Percentiles rank a stretch among this genome's conserved stretches.
These are phyloP conservation scores for Probaryconus sp. DNA, from an alignment of 1,140 invertebrate genomes.

Conservation along the genomic window DNA sequence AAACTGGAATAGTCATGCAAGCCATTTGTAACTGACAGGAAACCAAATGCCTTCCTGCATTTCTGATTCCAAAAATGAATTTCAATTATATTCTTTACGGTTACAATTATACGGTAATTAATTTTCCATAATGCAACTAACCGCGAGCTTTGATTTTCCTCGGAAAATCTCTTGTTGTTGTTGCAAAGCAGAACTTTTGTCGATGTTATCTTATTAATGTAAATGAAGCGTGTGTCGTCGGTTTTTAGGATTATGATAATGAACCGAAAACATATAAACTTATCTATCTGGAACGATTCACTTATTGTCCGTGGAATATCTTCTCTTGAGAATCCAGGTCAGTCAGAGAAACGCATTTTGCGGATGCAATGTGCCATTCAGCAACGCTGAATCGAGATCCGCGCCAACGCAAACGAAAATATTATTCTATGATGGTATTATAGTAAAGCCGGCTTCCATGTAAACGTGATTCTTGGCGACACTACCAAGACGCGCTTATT, in stretches of 20 bases:
- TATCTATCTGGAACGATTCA: conserved; percentile 27
- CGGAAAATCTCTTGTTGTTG: no score
- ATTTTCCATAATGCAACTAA: no score
- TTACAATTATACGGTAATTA: no score
- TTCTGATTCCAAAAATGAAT: no score
- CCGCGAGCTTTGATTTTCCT: no score
- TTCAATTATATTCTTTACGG: no score
- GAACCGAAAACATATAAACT: no score
- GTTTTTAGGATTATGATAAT: no score
- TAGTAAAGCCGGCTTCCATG: conserved; percentile 20
- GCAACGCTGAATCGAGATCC: conserved; percentile 3
- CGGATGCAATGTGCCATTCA: conserved; percentile 30
- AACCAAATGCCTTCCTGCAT: no score
- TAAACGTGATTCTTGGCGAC: conserved; percentile 12
- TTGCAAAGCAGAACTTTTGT: no score
- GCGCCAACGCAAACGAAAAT: conserved; percentile 29
- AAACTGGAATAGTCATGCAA: conserved; percentile 45
- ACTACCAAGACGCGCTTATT: conserved; percentile 17
- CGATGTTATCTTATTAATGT: no score
- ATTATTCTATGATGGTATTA: conserved; percentile 42
- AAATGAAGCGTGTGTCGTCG: no score
- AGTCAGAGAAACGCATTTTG: conserved; percentile 33
- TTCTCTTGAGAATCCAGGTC: conserved; percentile 35
- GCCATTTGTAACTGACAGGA: conserved; percentile 44
- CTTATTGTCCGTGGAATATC: conserved; percentile 23